These are phyloP conservation scores for Caenorhabditis wallacei DNA, from an alignment of 2,888 invertebrate species.

Conservation along the genomic window DNA sequence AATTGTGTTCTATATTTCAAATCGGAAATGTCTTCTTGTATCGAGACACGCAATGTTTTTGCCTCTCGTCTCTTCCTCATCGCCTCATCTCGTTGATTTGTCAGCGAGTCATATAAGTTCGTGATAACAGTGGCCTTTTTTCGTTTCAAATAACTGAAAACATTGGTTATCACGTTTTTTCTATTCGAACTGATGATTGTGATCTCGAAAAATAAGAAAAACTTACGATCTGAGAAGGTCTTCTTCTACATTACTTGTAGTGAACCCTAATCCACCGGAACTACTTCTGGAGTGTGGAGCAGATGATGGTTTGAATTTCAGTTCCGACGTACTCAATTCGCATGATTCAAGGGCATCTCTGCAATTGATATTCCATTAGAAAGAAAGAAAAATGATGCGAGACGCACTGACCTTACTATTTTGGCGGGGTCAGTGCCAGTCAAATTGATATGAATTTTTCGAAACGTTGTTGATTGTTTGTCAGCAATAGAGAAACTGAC, in stretches of 20 bases:
- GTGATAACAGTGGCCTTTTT: conserved; percentile 64
- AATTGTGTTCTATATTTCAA: conserved; percentile 77
- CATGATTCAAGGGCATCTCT: conserved; percentile 79
- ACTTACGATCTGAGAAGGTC: conserved; percentile 68
- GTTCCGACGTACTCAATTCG: conserved; percentile 75
- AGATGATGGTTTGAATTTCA: conserved; percentile 64
- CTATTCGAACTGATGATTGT: neutral
- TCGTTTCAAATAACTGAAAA: conserved; percentile 67
- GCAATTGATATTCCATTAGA: conserved; percentile 39
- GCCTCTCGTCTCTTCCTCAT: conserved; percentile 70
- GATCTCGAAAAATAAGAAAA: neutral
- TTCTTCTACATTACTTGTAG: conserved; percentile 65
- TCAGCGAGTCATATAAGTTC: conserved; percentile 66
- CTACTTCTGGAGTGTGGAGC: neutral
- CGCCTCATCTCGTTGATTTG: conserved; percentile 73
- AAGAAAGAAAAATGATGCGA: neutral
- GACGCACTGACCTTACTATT: conserved; percentile 75
- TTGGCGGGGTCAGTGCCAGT: conserved; percentile 78
- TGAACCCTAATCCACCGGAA: conserved; percentile 38
- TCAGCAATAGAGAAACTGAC: conserved; percentile 76
- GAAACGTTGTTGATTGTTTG: conserved; percentile 62
- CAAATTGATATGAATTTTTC: conserved; percentile 76
- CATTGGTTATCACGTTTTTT: neutral
- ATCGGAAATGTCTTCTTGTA: conserved; percentile 79
- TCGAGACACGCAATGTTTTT: conserved; percentile 68